Evolutionary conservation across 2,113 vertebrate species (phyloP).

Genomic region (Gulo gulo): DNA sequence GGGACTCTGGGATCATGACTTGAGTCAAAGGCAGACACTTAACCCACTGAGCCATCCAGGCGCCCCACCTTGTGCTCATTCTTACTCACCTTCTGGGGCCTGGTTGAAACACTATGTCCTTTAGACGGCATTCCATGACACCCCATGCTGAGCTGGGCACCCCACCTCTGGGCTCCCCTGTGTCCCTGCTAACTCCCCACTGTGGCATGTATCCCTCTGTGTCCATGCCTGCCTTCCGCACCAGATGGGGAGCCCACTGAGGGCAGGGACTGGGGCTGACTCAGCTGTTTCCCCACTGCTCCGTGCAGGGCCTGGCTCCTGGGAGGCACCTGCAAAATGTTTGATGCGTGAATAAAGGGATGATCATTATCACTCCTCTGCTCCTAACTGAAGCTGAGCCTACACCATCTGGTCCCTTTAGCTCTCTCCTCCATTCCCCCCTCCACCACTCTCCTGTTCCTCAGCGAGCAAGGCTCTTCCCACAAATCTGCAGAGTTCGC

Average conservation of each 20-base stretch:
- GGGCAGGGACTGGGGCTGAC: neutral
- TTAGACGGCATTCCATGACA: neutral
- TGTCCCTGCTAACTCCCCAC: neutral
- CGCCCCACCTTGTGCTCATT: neutral
- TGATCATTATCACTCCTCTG: neutral
- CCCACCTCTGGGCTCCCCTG: neutral
- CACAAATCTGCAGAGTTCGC: no score
- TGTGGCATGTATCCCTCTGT: neutral
- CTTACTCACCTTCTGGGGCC: neutral
- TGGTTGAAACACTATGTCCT: neutral
- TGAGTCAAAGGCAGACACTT: neutral
- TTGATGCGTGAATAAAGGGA: neutral
- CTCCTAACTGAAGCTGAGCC: neutral
- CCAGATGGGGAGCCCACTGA: neutral
- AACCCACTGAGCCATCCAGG: neutral
- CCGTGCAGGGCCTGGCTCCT: neutral
- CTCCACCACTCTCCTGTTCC: neutral
- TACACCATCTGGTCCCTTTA: rapidly evolving
- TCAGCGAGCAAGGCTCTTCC: neutral
- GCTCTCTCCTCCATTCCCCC: neutral
- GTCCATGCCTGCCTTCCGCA: neutral
- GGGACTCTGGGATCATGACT: no score
- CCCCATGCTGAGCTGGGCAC: neutral
- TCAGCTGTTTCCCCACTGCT: neutral
- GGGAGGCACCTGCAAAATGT: neutral